A percentile compares a stretch with the other conserved stretches of the same genome.
Conservation (phyloP, 2,888 invertebrate species). For the Onchidella celtica region DNA sequence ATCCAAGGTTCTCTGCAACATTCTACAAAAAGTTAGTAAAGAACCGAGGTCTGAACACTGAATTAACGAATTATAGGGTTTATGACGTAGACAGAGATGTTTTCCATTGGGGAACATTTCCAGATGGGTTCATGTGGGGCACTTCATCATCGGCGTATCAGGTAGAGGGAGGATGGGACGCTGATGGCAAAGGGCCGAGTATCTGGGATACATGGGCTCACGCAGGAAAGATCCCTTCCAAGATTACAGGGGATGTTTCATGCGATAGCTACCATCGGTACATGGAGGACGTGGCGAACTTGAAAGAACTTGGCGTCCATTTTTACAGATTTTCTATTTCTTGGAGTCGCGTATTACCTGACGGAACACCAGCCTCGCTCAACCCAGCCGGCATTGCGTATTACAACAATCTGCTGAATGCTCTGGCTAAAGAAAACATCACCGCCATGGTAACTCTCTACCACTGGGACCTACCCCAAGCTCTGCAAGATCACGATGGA, state of each 20-base stretch:
- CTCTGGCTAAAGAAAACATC: constrained; percentile 71
- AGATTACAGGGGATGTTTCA: constrained; percentile 84
- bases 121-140: constrained; percentile 66
- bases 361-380: constrained; percentile 81
- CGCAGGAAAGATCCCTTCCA: constrained; percentile 84
- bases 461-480: constrained; percentile 79
- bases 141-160: constrained; percentile 83
- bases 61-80: constrained; percentile 45
- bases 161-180: constrained; percentile 85
- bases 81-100: constrained; percentile 56
- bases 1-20: constrained; percentile 84
- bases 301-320: constrained; percentile 82
- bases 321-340: constrained; percentile 82
- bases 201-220: constrained; percentile 84
- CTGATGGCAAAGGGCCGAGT: constrained; percentile 75
- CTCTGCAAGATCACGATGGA: constrained; percentile 79
- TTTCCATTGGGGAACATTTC: constrained; percentile 59
- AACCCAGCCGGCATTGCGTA: constrained; percentile 88
- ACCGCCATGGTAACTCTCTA: constrained; percentile 82
- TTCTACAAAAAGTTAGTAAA: constrained; percentile 66
- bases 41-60: constrained; percentile 61
- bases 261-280: constrained; percentile 86
- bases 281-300: constrained; percentile 83
- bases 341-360: constrained; percentile 89
- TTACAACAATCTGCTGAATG: constrained; percentile 89